Evolutionary conservation across 1,140 invertebrate species (phyloP).

Genomic region (Brachionus asplanchnoidis): DNA sequence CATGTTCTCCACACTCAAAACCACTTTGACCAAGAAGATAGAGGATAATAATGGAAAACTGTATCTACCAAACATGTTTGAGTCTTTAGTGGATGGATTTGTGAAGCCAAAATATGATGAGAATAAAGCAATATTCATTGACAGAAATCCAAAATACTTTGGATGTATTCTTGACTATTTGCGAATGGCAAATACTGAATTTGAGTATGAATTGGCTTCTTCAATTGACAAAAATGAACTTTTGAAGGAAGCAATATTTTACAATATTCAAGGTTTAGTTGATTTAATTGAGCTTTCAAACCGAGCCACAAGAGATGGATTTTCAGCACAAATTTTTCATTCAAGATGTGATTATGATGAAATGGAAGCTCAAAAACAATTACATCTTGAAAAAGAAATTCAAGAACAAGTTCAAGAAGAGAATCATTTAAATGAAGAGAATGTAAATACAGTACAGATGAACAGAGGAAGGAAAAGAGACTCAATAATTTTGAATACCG

Average conservation of each 20-base stretch:
- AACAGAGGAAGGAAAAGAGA: no score
- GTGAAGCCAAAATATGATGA: not conserved
- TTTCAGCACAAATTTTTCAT: not conserved
- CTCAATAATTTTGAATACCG: no score
- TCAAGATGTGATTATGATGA: constrained; percentile 5
- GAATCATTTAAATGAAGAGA: no score
- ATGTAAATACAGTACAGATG: no score
- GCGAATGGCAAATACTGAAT: not conserved
- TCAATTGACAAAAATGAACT: no score
- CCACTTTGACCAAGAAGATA: not conserved
- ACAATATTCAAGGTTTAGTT: no score
- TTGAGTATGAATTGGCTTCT: not conserved
- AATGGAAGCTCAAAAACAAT: not conserved
- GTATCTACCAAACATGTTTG: not conserved
- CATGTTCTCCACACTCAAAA: not conserved
- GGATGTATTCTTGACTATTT: constrained; percentile 14
- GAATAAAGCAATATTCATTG: constrained; percentile 17
- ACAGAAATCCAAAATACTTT: constrained; percentile 9
- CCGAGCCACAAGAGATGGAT: not conserved
- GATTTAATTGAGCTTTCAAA: no score
- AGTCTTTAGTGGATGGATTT: not conserved
- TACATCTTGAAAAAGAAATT: no score
- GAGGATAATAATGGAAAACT: not conserved
- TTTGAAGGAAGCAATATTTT: no score
- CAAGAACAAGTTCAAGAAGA: no score